phyloP scores from a whole-genome alignment of 1,140 invertebrate species.

The Asbolus verrucosus region DNA sequence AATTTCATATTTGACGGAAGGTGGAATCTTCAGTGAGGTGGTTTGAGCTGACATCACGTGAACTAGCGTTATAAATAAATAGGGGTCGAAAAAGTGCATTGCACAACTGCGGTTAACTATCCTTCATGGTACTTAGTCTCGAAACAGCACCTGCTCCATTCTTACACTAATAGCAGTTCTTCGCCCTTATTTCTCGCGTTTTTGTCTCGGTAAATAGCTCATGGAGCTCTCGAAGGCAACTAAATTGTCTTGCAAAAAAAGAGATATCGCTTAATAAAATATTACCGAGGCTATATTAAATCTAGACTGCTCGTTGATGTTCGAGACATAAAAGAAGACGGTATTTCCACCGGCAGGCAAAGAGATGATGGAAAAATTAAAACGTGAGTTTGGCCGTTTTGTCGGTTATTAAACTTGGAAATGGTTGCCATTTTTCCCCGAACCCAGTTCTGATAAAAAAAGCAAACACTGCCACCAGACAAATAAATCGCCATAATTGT shows the following conservation, averaged over 20 bases:
- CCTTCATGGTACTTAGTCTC: conserved; percentile 7
- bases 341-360: too few relatives aligned
- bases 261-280: conserved; percentile 19
- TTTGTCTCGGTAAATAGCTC: conserved; percentile 27
- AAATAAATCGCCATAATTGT: conserved; percentile 21
- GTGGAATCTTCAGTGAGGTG: too few relatives aligned
- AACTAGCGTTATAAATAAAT: conserved; percentile 31
- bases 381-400: neutral
- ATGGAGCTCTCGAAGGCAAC: neutral
- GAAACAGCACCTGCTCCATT: conserved; percentile 30
- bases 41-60: too few relatives aligned
- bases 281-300: neutral
- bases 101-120: conserved; percentile 22
- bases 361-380: neutral
- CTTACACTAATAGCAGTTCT: conserved; percentile 34
- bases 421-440: neutral
- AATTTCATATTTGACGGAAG: too few relatives aligned
- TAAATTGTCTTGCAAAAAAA: neutral
- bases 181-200: conserved; percentile 15
- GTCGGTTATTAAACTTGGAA: neutral
- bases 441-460: neutral
- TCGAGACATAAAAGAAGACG: neutral
- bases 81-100: conserved; percentile 7
- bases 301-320: too few relatives aligned
- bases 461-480: neutral